Conservation (phyloP, 2,888 invertebrate species). For the Onthophagus sagittarius region DNA sequence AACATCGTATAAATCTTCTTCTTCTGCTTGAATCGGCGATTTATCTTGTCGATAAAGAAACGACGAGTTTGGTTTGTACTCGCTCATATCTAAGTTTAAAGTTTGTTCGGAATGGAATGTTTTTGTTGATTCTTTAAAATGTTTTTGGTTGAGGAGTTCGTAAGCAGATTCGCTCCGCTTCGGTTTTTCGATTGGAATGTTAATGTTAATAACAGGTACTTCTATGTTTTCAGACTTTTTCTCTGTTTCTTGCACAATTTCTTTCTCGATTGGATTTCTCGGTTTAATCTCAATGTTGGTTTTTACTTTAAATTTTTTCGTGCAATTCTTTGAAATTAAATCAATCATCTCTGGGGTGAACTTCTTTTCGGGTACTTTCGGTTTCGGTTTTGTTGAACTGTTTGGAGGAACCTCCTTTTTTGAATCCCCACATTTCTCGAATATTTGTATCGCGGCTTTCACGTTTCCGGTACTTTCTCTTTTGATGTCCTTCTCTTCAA, state of each 20-base stretch:
- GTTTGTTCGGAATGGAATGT: constrained; percentile 1
- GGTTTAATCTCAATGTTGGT: constrained; percentile 15
- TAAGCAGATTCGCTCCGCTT: constrained; percentile 42
- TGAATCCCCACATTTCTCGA: constrained; percentile 38
- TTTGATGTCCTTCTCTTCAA: not conserved
- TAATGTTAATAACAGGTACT: constrained; percentile 36
- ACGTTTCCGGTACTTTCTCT: constrained; percentile 32
- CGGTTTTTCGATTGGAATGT: constrained; percentile 38
- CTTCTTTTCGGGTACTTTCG: constrained; percentile 60
- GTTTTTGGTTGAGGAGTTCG: constrained; percentile 27
- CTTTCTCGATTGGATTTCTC: constrained; percentile 21
- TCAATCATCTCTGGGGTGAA: constrained; percentile 54
- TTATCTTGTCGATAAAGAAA: constrained; percentile 58
- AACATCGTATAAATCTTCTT: constrained; percentile 33
- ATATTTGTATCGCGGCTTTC: constrained; percentile 43
- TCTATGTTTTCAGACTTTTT: constrained; percentile 24
- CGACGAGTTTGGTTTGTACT: constrained; percentile 60
- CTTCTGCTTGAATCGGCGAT: constrained; percentile 13
- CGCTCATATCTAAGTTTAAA: not conserved
- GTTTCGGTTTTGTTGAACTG: constrained; percentile 48
- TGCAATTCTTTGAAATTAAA: constrained; percentile 53
- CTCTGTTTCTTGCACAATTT: not conserved
- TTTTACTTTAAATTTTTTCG: constrained; percentile 33
- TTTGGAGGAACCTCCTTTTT: constrained; percentile 15
- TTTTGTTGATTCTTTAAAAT: not conserved